phyloP scores from a whole-genome alignment of 2,888 invertebrate genomes.

The Liposcelis brunnea region DNA sequence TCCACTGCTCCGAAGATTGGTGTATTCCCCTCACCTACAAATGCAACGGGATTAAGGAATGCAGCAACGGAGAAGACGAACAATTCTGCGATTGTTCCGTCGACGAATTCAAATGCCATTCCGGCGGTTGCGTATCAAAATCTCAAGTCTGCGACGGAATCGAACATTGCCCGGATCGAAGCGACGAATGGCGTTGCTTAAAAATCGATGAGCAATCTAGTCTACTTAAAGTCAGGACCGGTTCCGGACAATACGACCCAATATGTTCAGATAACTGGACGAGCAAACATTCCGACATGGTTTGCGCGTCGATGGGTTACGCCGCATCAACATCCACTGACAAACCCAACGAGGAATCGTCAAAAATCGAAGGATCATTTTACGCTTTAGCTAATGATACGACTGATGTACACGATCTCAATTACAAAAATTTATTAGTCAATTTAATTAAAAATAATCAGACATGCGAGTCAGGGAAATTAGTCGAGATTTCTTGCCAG shows the following conservation, averaged over 20 bases:
- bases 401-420: neutral
- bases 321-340: constrained; percentile 26
- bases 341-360: neutral
- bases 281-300: constrained; percentile 29
- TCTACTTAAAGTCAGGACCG: constrained; percentile 14
- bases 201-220: constrained; percentile 16
- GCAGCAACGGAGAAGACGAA: constrained; percentile 38
- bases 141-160: constrained; percentile 38
- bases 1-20: constrained; percentile 37
- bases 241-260: neutral
- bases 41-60: constrained; percentile 40
- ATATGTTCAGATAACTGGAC: constrained; percentile 36
- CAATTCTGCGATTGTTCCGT: constrained; percentile 34
- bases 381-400: neutral
- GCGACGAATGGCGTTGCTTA: constrained; percentile 43
- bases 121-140: constrained; percentile 37
- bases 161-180: constrained; percentile 39
- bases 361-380: constrained; percentile 8
- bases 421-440: constrained; percentile 21
- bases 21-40: constrained; percentile 39
- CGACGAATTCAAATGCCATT: constrained; percentile 36
- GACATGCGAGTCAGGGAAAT: constrained; percentile 26
- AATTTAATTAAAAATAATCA: constrained; percentile 28
- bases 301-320: constrained; percentile 37
- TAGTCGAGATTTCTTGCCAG: constrained; percentile 36